Evolutionary conservation across 2,797 vertebrate species (phyloP).

Genomic region (Huso huso): DNA sequence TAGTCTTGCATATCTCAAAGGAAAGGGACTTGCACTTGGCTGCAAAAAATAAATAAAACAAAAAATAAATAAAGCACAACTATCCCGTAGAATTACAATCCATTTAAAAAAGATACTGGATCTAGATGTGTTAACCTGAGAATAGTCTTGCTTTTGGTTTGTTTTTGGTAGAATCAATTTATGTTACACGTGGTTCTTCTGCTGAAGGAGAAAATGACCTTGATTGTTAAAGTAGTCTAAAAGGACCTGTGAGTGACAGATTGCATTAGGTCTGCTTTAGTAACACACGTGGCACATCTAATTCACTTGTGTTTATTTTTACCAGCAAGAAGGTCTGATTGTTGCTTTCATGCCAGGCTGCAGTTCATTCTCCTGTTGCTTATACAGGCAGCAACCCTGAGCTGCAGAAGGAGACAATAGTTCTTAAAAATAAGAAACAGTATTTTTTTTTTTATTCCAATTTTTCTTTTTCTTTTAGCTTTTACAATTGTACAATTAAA

Average conservation of each 20-base stretch:
- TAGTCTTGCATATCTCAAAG: too few species aligned
- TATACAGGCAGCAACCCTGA: too few species aligned
- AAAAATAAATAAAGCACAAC: too few species aligned
- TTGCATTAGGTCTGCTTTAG: conserved; percentile 13
- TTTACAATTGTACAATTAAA: too few species aligned
- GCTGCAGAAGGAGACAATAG: too few species aligned
- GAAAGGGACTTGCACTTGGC: too few species aligned
- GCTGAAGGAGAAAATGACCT: conserved; percentile 11
- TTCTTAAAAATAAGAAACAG: too few species aligned
- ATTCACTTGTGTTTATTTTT: conserved; percentile 6
- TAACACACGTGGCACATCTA: neutral
- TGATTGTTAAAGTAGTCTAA: conserved; percentile 12
- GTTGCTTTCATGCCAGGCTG: neutral
- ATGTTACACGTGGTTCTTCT: conserved; percentile 16
- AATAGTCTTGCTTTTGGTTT: conserved; percentile 1
- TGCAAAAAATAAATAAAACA: too few species aligned
- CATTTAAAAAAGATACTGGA: conserved; percentile 14
- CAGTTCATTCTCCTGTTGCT: too few species aligned
- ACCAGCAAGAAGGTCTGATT: conserved; percentile 2
- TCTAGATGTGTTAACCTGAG: conserved; percentile 3
- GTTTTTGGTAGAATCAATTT: conserved; percentile 12
- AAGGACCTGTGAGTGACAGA: neutral
- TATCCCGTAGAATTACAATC: too few species aligned
- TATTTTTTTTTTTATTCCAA: too few species aligned
- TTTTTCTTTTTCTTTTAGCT: too few species aligned